phyloP scores from a whole-genome alignment of 2,113 vertebrate genomes.

The Cercopithecus mona region DNA sequence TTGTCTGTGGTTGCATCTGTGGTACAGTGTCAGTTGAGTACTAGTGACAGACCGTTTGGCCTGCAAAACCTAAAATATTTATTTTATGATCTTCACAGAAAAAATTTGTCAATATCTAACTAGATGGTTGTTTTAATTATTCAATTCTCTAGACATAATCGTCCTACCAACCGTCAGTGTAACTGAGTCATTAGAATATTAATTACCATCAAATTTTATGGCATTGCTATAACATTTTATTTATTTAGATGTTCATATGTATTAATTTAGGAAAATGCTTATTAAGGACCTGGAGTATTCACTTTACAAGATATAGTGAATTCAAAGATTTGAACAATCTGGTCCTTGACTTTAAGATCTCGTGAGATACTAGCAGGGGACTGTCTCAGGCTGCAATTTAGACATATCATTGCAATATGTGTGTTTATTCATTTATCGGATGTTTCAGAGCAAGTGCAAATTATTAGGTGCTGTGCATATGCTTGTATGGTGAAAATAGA shows the following conservation, averaged over 20 bases:
- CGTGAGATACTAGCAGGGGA: not conserved
- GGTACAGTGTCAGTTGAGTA: no score
- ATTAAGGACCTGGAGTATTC: not conserved
- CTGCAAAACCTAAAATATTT: not conserved
- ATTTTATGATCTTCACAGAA: not conserved
- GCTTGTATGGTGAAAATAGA: not conserved
- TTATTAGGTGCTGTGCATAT: not conserved
- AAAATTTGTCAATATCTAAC: not conserved
- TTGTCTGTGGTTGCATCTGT: not conserved
- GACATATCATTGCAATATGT: not conserved
- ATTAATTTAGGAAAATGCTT: not conserved
- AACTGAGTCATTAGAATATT: not conserved
- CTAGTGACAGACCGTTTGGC: fast-evolving
- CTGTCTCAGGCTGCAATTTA: not conserved
- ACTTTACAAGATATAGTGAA: not conserved
- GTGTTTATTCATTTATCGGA: not conserved
- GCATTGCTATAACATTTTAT: not conserved
- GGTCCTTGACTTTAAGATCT: not conserved
- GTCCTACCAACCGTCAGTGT: not conserved
- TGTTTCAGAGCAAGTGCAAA: not conserved
- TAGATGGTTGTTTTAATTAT: not conserved
- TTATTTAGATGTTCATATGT: not conserved
- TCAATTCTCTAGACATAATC: not conserved
- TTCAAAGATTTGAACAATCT: not conserved
- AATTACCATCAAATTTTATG: not conserved